phyloP scores from a whole-genome alignment of 2,113 vertebrate species.

The Polyodon spathula region DNA sequence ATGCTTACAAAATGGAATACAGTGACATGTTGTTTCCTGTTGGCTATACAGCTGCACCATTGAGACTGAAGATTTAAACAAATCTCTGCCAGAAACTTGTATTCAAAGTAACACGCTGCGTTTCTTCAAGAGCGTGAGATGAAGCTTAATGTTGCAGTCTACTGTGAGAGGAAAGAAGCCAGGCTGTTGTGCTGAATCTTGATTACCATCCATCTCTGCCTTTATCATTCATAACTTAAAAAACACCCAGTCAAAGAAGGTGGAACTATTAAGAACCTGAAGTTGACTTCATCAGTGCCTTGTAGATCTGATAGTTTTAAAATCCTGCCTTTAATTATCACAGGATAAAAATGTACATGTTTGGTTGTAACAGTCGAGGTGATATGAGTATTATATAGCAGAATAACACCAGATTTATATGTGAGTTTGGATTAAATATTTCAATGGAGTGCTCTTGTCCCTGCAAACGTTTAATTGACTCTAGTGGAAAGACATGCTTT shows the following conservation, averaged over 20 bases:
- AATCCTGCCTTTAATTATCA: not conserved
- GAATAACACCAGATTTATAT: too few species aligned
- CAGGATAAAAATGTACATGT: not conserved
- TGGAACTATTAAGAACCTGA: too few species aligned
- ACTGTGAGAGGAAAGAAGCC: conserved; percentile 29
- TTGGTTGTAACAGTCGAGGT: too few species aligned
- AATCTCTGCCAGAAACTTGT: conserved; percentile 20
- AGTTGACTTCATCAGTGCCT: too few species aligned
- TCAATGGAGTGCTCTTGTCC: too few species aligned
- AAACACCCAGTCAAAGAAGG: not conserved
- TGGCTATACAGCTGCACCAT: not conserved
- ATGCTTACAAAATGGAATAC: not conserved
- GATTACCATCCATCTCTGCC: not conserved
- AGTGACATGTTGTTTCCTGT: not conserved
- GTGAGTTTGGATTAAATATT: too few species aligned
- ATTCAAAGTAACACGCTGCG: conserved; percentile 38
- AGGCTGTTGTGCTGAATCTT: conserved; percentile 9
- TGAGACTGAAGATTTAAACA: conserved; percentile 32
- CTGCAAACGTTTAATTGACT: too few species aligned
- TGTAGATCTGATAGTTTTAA: too few species aligned
- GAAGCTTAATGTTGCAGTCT: conserved; percentile 42
- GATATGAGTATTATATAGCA: too few species aligned
- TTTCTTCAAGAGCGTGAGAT: conserved; percentile 36
- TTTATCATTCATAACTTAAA: not conserved
- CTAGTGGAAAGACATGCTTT: too few species aligned